phyloP scores from a whole-genome alignment of 2,888 invertebrate species.

The Caenorhabditis auriculariae region DNA sequence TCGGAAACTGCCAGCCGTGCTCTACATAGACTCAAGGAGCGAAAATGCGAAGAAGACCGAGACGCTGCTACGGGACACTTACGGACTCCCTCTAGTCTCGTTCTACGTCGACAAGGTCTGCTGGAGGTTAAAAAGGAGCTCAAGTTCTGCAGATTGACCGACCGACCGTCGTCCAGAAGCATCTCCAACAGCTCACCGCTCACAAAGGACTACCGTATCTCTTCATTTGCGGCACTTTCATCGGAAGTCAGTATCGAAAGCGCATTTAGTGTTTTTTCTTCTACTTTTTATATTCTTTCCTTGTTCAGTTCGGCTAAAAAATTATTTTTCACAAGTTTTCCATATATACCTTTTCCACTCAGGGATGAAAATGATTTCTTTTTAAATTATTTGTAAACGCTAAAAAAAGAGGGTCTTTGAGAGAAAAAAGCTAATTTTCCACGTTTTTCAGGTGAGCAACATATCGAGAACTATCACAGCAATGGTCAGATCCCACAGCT shows the following conservation, averaged over 20 bases:
- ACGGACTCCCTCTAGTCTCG: conserved; percentile 60
- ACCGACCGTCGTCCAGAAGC: conserved; percentile 49
- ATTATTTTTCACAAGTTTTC: not conserved
- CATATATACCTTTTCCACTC: not conserved
- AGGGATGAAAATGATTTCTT: not conserved
- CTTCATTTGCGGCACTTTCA: conserved; percentile 63
- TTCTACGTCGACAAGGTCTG: conserved; percentile 61
- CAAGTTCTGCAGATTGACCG: conserved; percentile 46
- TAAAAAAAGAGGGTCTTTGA: not conserved
- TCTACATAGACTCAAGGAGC: conserved; percentile 56
- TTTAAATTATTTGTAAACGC: not conserved
- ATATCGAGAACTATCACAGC: conserved; percentile 60
- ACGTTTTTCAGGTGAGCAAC: conserved; percentile 48
- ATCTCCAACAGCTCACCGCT: conserved; percentile 59
- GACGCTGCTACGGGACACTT: conserved; percentile 49
- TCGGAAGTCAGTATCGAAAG: conserved; percentile 53
- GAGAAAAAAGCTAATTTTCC: not conserved
- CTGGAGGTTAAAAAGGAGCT: not conserved
- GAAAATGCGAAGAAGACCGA: conserved; percentile 40
- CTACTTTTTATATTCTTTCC: not conserved
- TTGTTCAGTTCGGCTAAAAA: not conserved
- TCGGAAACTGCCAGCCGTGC: conserved; percentile 59
- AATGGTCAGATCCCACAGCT: conserved; percentile 60
- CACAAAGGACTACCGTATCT: conserved; percentile 60
- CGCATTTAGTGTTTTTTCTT: conserved; percentile 1